Evolutionary conservation across 2,888 invertebrate species (phyloP).

Genomic region (Aporophyla lueneburgensis): DNA sequence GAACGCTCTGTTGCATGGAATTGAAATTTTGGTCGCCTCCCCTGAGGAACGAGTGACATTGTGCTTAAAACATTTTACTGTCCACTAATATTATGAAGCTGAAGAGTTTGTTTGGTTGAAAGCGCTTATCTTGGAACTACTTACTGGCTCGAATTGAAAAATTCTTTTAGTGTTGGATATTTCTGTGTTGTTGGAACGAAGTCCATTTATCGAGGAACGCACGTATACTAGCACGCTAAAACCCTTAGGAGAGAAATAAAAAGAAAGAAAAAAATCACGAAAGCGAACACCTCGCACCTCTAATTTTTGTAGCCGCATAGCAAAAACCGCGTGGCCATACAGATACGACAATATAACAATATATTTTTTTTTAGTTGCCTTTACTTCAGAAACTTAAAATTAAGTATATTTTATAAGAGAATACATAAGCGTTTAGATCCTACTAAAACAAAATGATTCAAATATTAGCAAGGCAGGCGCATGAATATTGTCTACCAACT

Average conservation of each 20-base stretch:
- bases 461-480: conserved; percentile 11
- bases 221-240: too few relatives aligned
- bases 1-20: conserved; percentile 19
- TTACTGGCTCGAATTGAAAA: too few relatives aligned
- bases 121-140: too few relatives aligned
- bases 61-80: not conserved
- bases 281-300: too few relatives aligned
- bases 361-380: not conserved
- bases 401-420: not conserved
- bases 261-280: too few relatives aligned
- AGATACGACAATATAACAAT: not conserved
- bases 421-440: not conserved
- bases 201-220: too few relatives aligned
- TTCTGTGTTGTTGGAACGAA: too few relatives aligned
- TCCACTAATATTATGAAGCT: too few relatives aligned
- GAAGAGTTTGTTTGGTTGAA: too few relatives aligned
- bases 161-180: too few relatives aligned
- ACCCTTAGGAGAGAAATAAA: too few relatives aligned
- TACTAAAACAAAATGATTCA: not conserved
- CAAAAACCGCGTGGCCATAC: not conserved
- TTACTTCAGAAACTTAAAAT: not conserved
- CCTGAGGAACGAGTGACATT: not conserved
- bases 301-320: not conserved
- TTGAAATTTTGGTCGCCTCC: conserved; percentile 2
- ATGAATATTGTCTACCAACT: conserved; percentile 20